A percentile compares a stretch with the other conserved stretches of the same genome.
These are phyloP conservation scores for Limnodromus scolopaceus DNA, from an alignment of 2,797 vertebrate species.

Conservation along the genomic window DNA sequence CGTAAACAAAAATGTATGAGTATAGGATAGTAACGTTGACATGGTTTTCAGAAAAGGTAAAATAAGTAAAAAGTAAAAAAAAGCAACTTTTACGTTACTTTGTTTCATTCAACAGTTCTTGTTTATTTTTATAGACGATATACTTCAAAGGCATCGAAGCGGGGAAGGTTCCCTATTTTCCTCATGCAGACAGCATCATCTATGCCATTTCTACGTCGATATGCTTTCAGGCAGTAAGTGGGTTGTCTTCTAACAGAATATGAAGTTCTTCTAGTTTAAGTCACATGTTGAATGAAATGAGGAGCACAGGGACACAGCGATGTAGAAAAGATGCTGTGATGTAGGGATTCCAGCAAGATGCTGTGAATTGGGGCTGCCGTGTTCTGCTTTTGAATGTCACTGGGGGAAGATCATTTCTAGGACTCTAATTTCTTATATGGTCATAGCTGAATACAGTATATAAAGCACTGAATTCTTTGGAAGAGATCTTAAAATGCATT, in stretches of 20 bases:
- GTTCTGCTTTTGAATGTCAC: background rate
- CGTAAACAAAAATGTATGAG: background rate
- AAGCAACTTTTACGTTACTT: background rate
- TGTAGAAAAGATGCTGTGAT: background rate
- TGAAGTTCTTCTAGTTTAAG: background rate
- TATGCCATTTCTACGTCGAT: slow-evolving; percentile 96
- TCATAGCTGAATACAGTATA: background rate
- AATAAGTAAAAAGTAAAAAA: background rate
- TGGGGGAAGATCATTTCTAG: background rate
- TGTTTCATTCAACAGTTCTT: background rate
- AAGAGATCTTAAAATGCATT: background rate
- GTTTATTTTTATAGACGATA: slow-evolving; percentile 84
- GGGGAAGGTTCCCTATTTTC: slow-evolving; percentile 93
- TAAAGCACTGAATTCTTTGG: background rate
- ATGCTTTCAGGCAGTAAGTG: slow-evolving; percentile 97
- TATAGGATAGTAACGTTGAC: background rate
- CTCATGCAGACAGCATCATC: slow-evolving; percentile 93
- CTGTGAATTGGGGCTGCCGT: background rate
- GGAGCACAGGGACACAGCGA: background rate
- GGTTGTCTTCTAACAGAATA: background rate
- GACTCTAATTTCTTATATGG: background rate
- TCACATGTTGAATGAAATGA: background rate
- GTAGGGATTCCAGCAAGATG: background rate
- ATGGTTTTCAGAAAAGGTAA: background rate
- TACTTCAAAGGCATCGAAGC: slow-evolving; percentile 99